These are phyloP conservation scores for Chiroxiphia lanceolata DNA, from an alignment of 2,797 vertebrate genomes.

Conservation along the genomic window DNA sequence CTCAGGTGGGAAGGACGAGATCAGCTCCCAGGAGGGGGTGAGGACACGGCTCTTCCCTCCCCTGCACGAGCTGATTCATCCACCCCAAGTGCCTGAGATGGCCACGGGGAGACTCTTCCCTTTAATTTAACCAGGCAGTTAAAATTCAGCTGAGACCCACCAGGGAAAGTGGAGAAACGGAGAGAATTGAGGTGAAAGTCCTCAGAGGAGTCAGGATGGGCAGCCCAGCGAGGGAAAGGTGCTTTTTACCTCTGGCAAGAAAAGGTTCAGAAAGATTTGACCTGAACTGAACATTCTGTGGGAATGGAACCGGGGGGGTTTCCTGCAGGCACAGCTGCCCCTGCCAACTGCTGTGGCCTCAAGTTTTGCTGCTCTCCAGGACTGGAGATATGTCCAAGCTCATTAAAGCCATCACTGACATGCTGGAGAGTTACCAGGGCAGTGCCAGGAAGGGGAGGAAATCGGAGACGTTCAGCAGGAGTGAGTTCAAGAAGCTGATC, in stretches of 20 bases:
- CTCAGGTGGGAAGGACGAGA: not conserved
- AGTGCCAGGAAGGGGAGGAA: not conserved
- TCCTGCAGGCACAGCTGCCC: not conserved
- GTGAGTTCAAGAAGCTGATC: slow-evolving; percentile 59
- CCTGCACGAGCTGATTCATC: slow-evolving; percentile 1
- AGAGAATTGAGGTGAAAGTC: not conserved
- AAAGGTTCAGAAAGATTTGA: not conserved
- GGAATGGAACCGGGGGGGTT: rapidly evolving
- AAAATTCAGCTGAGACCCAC: not conserved
- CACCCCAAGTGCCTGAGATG: not conserved
- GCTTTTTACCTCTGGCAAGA: not conserved
- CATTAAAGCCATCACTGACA: slow-evolving; percentile 48
- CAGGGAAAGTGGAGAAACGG: not conserved
- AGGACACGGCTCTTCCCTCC: not conserved
- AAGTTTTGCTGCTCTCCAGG: not conserved
- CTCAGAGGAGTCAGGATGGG: rapidly evolving
- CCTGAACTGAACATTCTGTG: rapidly evolving
- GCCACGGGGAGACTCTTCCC: not conserved
- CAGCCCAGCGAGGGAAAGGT: not conserved
- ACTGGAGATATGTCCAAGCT: slow-evolving; percentile 30
- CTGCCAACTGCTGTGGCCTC: not conserved
- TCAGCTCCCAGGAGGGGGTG: not conserved
- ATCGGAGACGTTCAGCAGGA: not conserved
- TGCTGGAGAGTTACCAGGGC: slow-evolving; percentile 36
- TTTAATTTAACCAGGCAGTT: not conserved